Percentiles rank a stretch among this genome's conserved stretches.
Evolutionary conservation across 2,797 vertebrate genomes (phyloP).

Genomic region (Dryobates pubescens): DNA sequence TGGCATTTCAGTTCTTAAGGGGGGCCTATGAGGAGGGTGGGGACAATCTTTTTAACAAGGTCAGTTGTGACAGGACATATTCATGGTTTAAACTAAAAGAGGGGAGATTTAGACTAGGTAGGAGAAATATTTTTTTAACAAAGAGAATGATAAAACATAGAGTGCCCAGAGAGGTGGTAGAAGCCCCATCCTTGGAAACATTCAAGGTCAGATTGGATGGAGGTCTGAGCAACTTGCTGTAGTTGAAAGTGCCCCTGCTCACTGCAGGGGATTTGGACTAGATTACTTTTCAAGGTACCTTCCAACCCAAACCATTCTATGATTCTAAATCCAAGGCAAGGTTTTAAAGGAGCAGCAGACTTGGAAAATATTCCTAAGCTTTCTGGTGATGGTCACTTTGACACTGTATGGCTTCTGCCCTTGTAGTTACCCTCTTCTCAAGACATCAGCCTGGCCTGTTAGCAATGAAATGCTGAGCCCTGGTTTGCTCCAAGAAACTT

Average conservation of each 20-base stretch:
- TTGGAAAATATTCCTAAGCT: neutral
- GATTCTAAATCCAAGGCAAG: neutral
- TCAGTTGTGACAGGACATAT: neutral
- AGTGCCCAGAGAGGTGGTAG: neutral
- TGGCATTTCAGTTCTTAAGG: neutral
- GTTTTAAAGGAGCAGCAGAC: neutral
- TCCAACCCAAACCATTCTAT: neutral
- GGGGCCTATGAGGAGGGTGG: neutral
- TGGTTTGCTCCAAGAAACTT: neutral
- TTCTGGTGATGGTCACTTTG: neutral
- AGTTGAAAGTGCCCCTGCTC: neutral
- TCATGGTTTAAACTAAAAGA: neutral
- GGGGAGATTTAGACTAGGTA: neutral
- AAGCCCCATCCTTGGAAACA: neutral
- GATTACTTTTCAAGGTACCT: neutral
- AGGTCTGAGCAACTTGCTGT: neutral
- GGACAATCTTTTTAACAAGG: neutral
- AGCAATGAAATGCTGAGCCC: neutral
- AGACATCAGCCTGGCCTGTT: neutral
- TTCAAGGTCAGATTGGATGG: neutral
- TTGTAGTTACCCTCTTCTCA: neutral
- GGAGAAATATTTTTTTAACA: neutral
- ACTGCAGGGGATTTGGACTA: neutral
- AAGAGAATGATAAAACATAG: neutral
- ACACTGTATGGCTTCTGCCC: neutral